These are phyloP conservation scores for Proisotoma minuta DNA, from an alignment of 2,888 invertebrate genomes.

Conservation along the genomic window DNA sequence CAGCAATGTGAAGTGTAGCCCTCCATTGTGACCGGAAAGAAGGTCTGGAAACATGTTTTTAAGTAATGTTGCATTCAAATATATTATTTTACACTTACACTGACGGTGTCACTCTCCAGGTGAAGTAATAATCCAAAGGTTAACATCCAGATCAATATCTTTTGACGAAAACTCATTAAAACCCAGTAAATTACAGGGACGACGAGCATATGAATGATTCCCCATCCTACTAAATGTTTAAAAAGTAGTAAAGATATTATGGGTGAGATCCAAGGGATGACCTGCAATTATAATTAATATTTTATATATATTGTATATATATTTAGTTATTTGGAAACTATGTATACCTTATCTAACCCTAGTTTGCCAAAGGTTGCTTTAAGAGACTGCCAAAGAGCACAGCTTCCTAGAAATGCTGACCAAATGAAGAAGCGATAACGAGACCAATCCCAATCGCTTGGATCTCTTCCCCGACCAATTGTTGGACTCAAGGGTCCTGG, in stretches of 20 bases:
- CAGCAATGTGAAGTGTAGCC: conserved; percentile 37
- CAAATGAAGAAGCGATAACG: conserved; percentile 51
- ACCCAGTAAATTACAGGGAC: conserved; percentile 59
- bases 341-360: conserved; percentile 16
- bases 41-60: no score
- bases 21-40: no score
- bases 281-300: conserved; percentile 16
- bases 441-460: conserved; percentile 68
- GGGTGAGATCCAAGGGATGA: conserved; percentile 21
- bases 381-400: no score
- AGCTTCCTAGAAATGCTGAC: no score
- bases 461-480: conserved; percentile 59
- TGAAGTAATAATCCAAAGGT: conserved; percentile 55
- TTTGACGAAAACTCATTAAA: conserved; percentile 54
- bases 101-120: no score
- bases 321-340: conserved; percentile 9
- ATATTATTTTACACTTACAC: no score
- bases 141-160: conserved; percentile 57
- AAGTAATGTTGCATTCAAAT: no score
- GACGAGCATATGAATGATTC: conserved; percentile 55
- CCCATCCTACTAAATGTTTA: conserved; percentile 54
- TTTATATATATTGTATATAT: no score
- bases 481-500: conserved; percentile 57
- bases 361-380: conserved; percentile 30
- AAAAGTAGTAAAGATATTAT: conserved; percentile 56